Evolutionary conservation across 2,888 invertebrate genomes (phyloP), one percentile per base, ranked within the genome.

Genomic region (Leptinotarsa rubiginosa): DNA sequence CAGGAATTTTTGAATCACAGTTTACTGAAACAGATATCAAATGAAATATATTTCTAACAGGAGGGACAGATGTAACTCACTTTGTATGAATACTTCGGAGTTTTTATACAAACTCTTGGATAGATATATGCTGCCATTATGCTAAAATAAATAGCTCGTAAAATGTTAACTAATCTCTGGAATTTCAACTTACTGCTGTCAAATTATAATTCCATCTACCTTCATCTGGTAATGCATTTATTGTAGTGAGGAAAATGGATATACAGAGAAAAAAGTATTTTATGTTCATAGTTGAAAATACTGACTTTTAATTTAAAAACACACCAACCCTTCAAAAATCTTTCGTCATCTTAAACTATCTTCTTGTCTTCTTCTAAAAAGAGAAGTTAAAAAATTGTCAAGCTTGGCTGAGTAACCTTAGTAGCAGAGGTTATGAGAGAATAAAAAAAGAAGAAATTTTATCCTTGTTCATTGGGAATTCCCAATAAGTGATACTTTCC

Each of bases 81-180:
- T 89, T 87, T 90, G 89, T 70, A 95, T 90, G 85, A 90, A 92
- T 73, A 95, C 90, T 86, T 92, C 91, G 1, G 95, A 92, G 77
- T 91, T 91, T 84, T 92, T 92, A 87, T 92, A 93, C 81, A 95
- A 87, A 91, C 89, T 95, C 91, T 88, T 92, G 84, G 88, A 90
- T 81, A 84, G 85, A 79, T 89, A 89, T 64, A 88, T 84, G 82
- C 89, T 90, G 77, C 84, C 87, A 74, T 88, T 87, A 87, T 89
- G 89, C 84, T 90, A 78, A 86, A 85, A 77, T 76, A 72, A 79
- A 65, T 59, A 68, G 47, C 22, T 59, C 18, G 18, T 65, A 71
- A 64, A 22, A 25, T 70, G 20, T 54, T 49, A 54, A 67, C 59
- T 54, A 16, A 41, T 50, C 47, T 22, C 20, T 65, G 54, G 65